Evolutionary conservation across 2,888 invertebrate genomes (phyloP).

Genomic region (Callyntrura sp.): DNA sequence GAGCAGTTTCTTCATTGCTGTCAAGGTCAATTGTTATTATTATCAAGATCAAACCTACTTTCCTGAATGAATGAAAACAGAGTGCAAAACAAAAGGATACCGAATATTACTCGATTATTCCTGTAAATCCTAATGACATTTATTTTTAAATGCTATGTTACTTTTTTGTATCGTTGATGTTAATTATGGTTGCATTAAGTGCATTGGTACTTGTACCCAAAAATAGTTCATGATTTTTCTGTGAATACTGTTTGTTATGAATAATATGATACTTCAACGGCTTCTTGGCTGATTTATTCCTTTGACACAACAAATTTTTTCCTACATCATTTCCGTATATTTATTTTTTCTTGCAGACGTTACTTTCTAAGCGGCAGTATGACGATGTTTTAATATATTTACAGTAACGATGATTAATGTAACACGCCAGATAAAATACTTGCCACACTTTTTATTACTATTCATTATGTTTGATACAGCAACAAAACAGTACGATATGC

Average conservation of each 20-base stretch:
- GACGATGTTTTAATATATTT: neutral
- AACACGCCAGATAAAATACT: slow-evolving; percentile 19
- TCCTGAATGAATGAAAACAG: slow-evolving; percentile 46
- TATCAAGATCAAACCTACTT: slow-evolving; percentile 21
- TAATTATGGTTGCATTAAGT: slow-evolving; percentile 19
- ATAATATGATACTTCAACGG: neutral
- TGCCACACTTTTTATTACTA: slow-evolving; percentile 38
- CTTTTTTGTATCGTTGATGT: neutral
- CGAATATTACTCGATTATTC: slow-evolving; percentile 35
- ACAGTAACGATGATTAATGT: slow-evolving; percentile 15
- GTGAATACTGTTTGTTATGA: slow-evolving; percentile 24
- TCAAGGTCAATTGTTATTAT: slow-evolving; percentile 13
- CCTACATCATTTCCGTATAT: slow-evolving; percentile 48
- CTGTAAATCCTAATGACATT: slow-evolving; percentile 11
- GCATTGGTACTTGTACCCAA: neutral
- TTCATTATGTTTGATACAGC: slow-evolving; percentile 26
- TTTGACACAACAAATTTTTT: slow-evolving; percentile 39
- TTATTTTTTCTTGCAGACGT: neutral
- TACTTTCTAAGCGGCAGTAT: slow-evolving; percentile 1
- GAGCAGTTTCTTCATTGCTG: neutral
- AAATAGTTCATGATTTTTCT: slow-evolving; percentile 32
- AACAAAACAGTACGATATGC: neutral
- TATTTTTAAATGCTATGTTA: slow-evolving; percentile 8
- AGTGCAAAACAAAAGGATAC: slow-evolving; percentile 47
- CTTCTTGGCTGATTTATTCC: slow-evolving; percentile 33